Percentiles rank a stretch among this genome's conserved stretches.
Evolutionary conservation across 2,113 vertebrate species (phyloP).

Genomic region (Climacteris rufus): DNA sequence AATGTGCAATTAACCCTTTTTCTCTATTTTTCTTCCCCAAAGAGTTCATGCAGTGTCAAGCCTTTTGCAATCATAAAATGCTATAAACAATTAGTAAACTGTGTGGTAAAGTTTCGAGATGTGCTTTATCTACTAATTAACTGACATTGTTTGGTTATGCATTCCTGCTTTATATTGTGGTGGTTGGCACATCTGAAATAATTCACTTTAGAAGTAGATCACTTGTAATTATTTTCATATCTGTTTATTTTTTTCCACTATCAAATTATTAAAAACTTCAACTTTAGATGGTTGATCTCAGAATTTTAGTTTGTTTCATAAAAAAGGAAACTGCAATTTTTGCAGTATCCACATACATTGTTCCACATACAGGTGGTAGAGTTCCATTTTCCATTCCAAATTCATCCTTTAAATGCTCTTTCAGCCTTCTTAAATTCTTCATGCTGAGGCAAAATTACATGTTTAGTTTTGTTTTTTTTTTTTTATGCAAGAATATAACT

Average conservation of each 20-base stretch:
- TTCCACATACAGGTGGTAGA: background rate
- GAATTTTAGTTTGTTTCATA: background rate
- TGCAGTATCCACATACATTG: background rate
- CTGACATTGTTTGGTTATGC: conserved; percentile 74
- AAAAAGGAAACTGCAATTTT: background rate
- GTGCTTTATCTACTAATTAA: conserved; percentile 81
- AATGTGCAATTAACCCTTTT: conserved; percentile 79
- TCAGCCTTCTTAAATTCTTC: background rate
- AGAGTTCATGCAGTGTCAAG: conserved; percentile 76
- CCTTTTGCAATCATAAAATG: conserved; percentile 74
- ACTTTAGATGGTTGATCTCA: background rate
- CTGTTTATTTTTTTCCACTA: conserved; percentile 2
- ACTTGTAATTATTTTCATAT: background rate
- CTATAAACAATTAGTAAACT: conserved; percentile 66
- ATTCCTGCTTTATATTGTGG: conserved; percentile 74
- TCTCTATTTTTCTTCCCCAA: conserved; percentile 71
- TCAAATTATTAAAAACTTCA: background rate
- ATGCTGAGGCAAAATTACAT: background rate
- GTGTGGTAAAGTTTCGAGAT: conserved; percentile 73
- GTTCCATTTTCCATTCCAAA: conserved; percentile 40
- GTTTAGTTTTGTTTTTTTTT: background rate
- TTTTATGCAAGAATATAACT: background rate
- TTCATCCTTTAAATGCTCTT: background rate
- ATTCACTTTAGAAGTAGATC: background rate
- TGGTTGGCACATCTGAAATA: conserved; percentile 79